Evolutionary conservation across 1,140 invertebrate species (phyloP).

Genomic region (Laodelphax striatellus): DNA sequence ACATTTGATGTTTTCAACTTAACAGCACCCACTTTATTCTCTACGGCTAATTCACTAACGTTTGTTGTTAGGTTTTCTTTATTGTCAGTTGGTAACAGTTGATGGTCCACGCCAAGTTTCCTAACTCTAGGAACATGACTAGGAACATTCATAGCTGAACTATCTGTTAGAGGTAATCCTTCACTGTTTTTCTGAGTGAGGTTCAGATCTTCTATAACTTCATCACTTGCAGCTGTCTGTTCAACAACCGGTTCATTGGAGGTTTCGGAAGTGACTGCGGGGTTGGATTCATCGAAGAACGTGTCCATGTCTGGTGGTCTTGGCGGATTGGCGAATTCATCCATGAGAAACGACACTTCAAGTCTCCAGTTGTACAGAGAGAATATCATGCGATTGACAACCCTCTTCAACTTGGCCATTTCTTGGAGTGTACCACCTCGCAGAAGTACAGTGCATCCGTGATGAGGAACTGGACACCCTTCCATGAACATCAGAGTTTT

Average conservation of each 20-base stretch:
- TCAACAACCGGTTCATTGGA: background rate
- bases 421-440: constrained; percentile 66
- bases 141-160: no score
- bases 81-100: background rate
- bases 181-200: background rate
- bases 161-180: no score
- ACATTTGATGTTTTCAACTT: background rate
- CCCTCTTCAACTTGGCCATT: constrained; percentile 68
- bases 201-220: background rate
- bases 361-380: constrained; percentile 84
- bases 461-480: constrained; percentile 66
- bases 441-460: constrained; percentile 82
- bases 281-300: constrained; percentile 9
- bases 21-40: background rate
- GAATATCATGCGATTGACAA: constrained; percentile 58
- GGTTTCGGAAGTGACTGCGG: background rate
- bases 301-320: background rate
- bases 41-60: background rate
- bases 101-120: background rate
- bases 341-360: constrained; percentile 83
- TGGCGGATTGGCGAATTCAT: constrained; percentile 49
- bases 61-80: background rate
- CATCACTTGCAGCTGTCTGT: background rate
- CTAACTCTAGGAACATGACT: background rate
- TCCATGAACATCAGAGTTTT: constrained; percentile 94